phyloP scores from a whole-genome alignment of 2,888 invertebrate species.

The Phortica magna region DNA sequence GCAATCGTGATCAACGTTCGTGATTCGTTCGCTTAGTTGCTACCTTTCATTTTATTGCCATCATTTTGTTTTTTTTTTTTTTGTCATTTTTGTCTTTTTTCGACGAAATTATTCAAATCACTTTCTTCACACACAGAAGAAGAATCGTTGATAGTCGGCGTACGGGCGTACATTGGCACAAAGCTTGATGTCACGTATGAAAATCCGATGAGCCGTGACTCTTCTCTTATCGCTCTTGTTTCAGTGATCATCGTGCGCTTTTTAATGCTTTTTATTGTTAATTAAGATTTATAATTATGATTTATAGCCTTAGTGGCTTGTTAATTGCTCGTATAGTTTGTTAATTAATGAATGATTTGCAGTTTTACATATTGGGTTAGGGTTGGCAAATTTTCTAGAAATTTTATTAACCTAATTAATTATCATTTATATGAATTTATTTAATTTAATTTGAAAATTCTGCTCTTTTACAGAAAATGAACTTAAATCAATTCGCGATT shows the following conservation, averaged over 20 bases:
- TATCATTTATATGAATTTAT: neutral
- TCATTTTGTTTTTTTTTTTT: neutral
- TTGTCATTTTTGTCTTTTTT: neutral
- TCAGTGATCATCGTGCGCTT: neutral
- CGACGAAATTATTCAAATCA: neutral
- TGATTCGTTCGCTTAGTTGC: conserved; percentile 8
- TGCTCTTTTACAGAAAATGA: conserved; percentile 73
- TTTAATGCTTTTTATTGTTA: too few species aligned
- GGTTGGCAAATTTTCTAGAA: too few species aligned
- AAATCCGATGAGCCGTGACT: neutral
- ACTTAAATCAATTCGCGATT: conserved; percentile 75
- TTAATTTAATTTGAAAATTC: conserved; percentile 7
- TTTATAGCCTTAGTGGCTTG: neutral
- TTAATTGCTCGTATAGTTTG: conserved; percentile 16
- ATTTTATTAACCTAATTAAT: neutral
- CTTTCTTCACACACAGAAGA: too few species aligned
- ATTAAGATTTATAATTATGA: conserved; percentile 3
- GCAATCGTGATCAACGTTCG: conserved; percentile 17
- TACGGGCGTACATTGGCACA: too few species aligned
- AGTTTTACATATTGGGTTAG: neutral
- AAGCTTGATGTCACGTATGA: conserved; percentile 6
- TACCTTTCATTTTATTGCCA: neutral
- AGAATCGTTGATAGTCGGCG: too few species aligned
- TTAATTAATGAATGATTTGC: neutral
- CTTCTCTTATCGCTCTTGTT: neutral